phyloP scores from a whole-genome alignment of 2,888 invertebrate species.

The Adineta ricciae region DNA sequence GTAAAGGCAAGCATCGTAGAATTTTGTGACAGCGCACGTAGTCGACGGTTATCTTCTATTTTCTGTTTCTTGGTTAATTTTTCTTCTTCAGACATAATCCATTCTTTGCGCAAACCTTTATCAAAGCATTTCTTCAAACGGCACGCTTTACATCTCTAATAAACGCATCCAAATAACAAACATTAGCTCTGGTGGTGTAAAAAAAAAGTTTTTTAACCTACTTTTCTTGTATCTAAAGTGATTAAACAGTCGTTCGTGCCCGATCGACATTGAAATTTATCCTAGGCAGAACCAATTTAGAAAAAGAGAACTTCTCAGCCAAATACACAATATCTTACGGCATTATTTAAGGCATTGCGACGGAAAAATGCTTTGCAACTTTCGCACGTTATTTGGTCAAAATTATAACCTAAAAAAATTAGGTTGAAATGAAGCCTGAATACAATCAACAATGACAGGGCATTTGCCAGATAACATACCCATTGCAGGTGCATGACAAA shows the following conservation, averaged over 20 bases:
- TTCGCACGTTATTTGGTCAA: not conserved
- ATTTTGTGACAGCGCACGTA: not conserved
- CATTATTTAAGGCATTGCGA: not conserved
- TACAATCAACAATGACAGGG: too few relatives aligned
- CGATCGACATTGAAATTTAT: not conserved
- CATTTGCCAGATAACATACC: too few relatives aligned
- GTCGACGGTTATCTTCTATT: not conserved
- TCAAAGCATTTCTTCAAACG: not conserved
- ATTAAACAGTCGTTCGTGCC: not conserved
- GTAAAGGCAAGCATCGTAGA: not conserved
- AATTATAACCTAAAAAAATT: not conserved
- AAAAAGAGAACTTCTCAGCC: too few relatives aligned
- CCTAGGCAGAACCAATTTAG: not conserved
- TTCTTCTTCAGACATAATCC: not conserved
- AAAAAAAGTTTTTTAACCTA: not conserved
- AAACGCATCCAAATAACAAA: not conserved
- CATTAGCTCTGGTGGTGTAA: not conserved
- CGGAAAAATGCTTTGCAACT: not conserved
- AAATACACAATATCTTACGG: not conserved
- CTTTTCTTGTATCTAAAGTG: not conserved
- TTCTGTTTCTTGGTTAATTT: not conserved
- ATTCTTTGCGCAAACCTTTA: not conserved
- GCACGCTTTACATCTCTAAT: not conserved
- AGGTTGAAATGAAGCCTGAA: too few relatives aligned
- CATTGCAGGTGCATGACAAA: not conserved